Conservation (phyloP, 2,888 invertebrate genomes). For the Ypsolopha sequella region DNA sequence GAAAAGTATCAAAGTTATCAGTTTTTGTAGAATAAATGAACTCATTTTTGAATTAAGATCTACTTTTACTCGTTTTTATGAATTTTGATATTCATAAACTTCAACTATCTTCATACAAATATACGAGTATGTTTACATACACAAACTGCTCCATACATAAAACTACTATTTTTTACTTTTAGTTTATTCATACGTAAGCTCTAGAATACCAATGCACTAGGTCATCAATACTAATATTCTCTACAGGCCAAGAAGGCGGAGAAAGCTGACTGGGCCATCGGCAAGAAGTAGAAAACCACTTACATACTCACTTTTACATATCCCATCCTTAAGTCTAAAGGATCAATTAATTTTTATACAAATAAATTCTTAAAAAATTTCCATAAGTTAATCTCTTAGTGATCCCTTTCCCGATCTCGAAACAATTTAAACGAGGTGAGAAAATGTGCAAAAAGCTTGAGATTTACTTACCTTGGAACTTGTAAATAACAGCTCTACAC, state of each 20-base stretch:
- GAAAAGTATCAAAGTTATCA: too few species aligned
- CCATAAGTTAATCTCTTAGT: background rate
- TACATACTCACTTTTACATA: conserved; percentile 15
- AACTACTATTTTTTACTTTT: too few species aligned
- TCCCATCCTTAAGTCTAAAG: conserved; percentile 14
- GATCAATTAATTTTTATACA: background rate
- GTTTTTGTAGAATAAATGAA: too few species aligned
- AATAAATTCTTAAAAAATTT: background rate
- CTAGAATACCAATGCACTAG: too few species aligned
- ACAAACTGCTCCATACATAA: background rate
- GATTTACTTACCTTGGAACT: conserved; percentile 18
- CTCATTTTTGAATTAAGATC: too few species aligned
- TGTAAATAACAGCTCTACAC: conserved; percentile 3
- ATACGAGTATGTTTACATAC: background rate
- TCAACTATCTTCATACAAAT: background rate
- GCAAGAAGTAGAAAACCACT: conserved; percentile 68
- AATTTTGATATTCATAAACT: background rate
- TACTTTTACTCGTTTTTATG: too few species aligned
- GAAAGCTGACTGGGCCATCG: conserved; percentile 78
- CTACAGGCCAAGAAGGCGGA: conserved; percentile 84
- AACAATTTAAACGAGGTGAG: conserved; percentile 42
- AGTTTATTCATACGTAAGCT: too few species aligned
- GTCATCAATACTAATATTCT: background rate
- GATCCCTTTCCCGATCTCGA: conserved; percentile 15
- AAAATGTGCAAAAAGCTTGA: conserved; percentile 41